A percentile compares a stretch with the other conserved stretches of the same genome.
phyloP scores from a whole-genome alignment of 1,140 invertebrate species.

The fruit fly (Drosophila melanogaster) region Release_6_plus_ISO1_MT NT_033779.5:9458501-9459000 shows the following conservation, averaged over 20 bases:
- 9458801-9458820: conserved; percentile 57
- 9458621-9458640: conserved; percentile 50
- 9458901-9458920: conserved; percentile 23
- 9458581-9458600: conserved; percentile 56
- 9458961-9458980: conserved; percentile 40
- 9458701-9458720: conserved; percentile 45
- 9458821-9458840: conserved; percentile 36
- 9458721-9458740: conserved; percentile 28
- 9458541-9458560: conserved; percentile 31
- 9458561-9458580: conserved; percentile 58
- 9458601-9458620: conserved; percentile 62
- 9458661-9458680: conserved; percentile 18
- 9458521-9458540: conserved; percentile 57
- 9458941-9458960: conserved; percentile 18
- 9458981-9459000: conserved; percentile 22
- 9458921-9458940: conserved; percentile 50
- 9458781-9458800: conserved; percentile 63
- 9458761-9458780: conserved; percentile 31
- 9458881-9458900: neutral
- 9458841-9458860: conserved; percentile 45
- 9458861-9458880: conserved; percentile 25
- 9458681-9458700: conserved; percentile 13
- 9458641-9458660: conserved; percentile 41
- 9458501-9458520: neutral
- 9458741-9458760: conserved; percentile 8